Conservation (phyloP, 2,797 vertebrate genomes). For the Chelon labrosus region DNA sequence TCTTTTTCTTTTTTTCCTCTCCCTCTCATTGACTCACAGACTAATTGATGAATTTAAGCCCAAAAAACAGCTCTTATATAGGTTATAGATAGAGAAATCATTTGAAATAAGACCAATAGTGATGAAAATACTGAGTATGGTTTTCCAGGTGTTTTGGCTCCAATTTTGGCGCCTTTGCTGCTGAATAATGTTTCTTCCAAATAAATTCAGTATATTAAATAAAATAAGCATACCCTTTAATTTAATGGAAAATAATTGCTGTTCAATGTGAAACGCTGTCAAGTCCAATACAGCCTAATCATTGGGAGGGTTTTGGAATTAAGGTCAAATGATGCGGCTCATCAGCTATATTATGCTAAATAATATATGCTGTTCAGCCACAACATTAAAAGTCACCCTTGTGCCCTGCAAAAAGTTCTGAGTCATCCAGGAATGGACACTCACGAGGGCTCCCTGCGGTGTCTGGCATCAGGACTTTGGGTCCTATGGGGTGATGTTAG, state of each 20-base stretch:
- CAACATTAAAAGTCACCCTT: too few species aligned
- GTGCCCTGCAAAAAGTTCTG: too few species aligned
- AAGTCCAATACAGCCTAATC: background rate
- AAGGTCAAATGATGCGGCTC: conserved; percentile 13
- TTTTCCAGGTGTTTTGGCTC: conserved; percentile 54
- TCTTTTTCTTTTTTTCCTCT: background rate
- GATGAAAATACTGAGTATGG: conserved; percentile 43
- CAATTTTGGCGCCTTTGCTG: conserved; percentile 60
- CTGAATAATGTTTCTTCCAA: conserved; percentile 34
- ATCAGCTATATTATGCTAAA: conserved; percentile 7
- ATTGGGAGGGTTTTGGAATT: conserved; percentile 2
- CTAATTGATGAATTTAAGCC: conserved; percentile 66
- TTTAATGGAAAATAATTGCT: conserved; percentile 50
- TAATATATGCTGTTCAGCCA: background rate
- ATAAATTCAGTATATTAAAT: conserved; percentile 62
- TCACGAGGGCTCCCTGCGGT: too few species aligned
- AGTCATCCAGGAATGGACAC: too few species aligned
- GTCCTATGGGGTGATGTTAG: too few species aligned
- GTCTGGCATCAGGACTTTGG: too few species aligned
- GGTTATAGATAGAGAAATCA: conserved; percentile 55
- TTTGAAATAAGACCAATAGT: conserved; percentile 63
- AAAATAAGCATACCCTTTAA: conserved; percentile 15
- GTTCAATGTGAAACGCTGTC: background rate
- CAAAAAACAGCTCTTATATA: conserved; percentile 40
- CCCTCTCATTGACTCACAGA: conserved; percentile 48